phyloP scores from a whole-genome alignment of 2,888 invertebrate genomes.

The Lamproptera curius region DNA sequence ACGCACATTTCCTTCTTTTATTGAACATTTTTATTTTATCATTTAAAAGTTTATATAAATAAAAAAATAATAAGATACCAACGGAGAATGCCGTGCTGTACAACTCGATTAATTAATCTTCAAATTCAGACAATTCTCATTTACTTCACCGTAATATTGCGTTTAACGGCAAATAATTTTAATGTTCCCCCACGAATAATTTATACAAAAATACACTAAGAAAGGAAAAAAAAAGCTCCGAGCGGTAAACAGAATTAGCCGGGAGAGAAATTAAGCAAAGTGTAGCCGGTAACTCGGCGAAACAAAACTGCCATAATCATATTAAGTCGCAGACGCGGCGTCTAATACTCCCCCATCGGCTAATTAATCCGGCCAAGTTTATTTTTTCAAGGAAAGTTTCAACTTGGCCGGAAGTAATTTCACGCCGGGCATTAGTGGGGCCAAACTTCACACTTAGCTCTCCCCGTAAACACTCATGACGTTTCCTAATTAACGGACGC shows the following conservation, averaged over 20 bases:
- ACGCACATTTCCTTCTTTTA: no score
- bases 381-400: conserved; percentile 75
- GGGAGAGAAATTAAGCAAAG: conserved; percentile 71
- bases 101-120: no score
- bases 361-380: conserved; percentile 74
- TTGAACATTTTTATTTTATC: no score
- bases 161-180: no score
- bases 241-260: conserved; percentile 30
- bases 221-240: neutral
- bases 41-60: no score
- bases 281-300: conserved; percentile 65
- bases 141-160: no score
- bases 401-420: conserved; percentile 72
- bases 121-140: no score
- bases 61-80: no score
- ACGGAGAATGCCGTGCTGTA: no score
- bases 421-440: conserved; percentile 66
- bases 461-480: conserved; percentile 77
- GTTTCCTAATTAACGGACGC: conserved; percentile 79
- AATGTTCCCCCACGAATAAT: no score
- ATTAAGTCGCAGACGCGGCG: conserved; percentile 69
- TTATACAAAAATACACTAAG: neutral
- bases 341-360: conserved; percentile 74
- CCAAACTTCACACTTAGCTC: conserved; percentile 76
- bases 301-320: conserved; percentile 75